Evolutionary conservation across 53 echinoderm and acorn worm species (phyloP).

Genomic region (Crossaster papposus): DNA sequence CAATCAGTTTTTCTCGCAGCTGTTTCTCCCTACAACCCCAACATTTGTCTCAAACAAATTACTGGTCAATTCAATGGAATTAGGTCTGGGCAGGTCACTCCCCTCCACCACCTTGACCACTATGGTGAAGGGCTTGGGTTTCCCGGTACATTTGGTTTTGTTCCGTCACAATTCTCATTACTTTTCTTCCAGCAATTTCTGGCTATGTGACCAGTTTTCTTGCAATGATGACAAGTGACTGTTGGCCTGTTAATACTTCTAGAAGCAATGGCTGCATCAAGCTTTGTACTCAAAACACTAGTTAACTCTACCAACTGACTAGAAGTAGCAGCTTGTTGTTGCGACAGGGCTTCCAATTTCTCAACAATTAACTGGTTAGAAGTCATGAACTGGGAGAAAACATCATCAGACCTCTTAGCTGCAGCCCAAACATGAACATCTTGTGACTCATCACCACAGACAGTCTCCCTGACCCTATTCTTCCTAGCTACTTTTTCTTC

Average conservation of each 20-base stretch:
- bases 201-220: constrained; percentile 45
- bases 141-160: too few species aligned
- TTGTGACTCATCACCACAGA: background rate
- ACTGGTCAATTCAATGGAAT: background rate
- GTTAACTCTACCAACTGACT: constrained; percentile 20
- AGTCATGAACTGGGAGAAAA: constrained; percentile 23
- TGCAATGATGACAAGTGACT: constrained; percentile 50
- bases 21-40: background rate
- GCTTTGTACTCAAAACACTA: background rate
- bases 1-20: constrained; percentile 26
- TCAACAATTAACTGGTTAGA: constrained; percentile 27
- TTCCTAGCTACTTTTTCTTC: background rate
- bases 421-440: constrained; percentile 12
- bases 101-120: constrained; percentile 29
- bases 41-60: background rate
- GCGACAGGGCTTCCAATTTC: constrained; percentile 6
- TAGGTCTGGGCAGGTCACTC: background rate
- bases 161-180: background rate
- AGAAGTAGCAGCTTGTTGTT: constrained; percentile 23
- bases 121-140: too few species aligned
- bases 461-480: background rate
- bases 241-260: background rate
- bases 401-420: constrained; percentile 14
- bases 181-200: constrained; percentile 2
- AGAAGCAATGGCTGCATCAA: too few species aligned